phyloP scores from a whole-genome alignment of 1,140 invertebrate species.

The Dermatophagoides farinae region DNA sequence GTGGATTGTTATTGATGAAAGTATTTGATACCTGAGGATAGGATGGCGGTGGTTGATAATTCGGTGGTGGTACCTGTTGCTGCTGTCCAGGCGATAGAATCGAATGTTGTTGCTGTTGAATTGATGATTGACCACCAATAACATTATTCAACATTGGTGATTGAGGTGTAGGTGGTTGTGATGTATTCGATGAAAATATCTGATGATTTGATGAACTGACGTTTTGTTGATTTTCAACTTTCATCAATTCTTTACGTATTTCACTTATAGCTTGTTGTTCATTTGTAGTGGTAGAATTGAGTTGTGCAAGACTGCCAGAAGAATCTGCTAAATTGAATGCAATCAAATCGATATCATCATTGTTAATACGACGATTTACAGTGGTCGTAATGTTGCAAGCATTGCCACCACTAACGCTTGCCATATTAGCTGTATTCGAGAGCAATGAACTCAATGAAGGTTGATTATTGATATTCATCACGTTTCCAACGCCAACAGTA shows the following conservation, averaged over 20 bases:
- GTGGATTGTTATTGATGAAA: constrained; percentile 7
- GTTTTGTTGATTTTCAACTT: neutral
- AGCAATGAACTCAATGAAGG: no score
- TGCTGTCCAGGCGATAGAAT: constrained; percentile 16
- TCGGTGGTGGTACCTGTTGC: constrained; percentile 24
- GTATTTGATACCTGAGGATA: constrained; percentile 3
- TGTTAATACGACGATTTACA: neutral
- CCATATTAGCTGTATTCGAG: no score
- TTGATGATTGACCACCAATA: constrained; percentile 16
- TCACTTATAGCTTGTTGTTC: constrained; percentile 3
- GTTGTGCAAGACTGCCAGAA: neutral
- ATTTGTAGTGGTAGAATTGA: neutral
- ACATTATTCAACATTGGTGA: neutral
- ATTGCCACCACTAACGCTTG: no score
- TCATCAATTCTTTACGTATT: constrained; percentile 4
- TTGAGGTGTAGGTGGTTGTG: neutral
- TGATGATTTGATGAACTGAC: neutral
- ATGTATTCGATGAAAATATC: neutral
- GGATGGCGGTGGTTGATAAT: constrained; percentile 8
- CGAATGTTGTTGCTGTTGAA: constrained; percentile 21
- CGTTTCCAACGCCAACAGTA: no score
- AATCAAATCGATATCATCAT: neutral
- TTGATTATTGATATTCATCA: no score
- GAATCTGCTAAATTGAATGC: neutral
- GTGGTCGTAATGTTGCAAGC: neutral